phyloP scores from a whole-genome alignment of 2,113 vertebrate genomes.

The Uropsilus gracilis region DNA sequence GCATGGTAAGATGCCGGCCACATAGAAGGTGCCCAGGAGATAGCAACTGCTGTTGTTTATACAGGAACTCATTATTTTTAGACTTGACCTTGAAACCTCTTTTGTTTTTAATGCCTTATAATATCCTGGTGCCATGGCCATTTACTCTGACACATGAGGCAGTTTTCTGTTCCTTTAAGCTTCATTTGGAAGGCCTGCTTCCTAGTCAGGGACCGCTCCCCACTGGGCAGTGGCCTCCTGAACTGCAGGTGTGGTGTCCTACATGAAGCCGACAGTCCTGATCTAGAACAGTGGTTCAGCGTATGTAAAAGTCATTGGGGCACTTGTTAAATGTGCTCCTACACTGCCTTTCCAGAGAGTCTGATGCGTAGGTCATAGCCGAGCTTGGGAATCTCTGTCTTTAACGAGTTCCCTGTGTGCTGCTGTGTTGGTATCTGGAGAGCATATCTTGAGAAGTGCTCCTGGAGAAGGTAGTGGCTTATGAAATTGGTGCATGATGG shows the following conservation, averaged over 20 bases:
- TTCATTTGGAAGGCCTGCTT: slow-evolving; percentile 7
- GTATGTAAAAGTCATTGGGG: background rate
- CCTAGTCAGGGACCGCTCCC: background rate
- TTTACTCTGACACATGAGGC: background rate
- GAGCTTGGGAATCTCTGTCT: slow-evolving; percentile 2
- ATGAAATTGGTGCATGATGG: background rate
- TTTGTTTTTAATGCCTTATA: background rate
- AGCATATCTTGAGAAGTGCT: background rate
- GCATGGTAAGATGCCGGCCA: background rate
- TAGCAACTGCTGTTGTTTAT: background rate
- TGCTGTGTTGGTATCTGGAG: background rate
- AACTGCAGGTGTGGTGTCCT: background rate
- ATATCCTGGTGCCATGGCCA: background rate
- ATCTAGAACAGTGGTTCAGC: background rate
- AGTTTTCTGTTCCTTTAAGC: background rate
- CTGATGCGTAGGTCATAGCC: background rate
- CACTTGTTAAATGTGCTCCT: background rate
- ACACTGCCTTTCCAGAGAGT: background rate
- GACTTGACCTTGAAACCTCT: background rate
- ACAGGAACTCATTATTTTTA: background rate
- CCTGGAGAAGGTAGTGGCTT: background rate
- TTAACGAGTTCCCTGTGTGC: background rate
- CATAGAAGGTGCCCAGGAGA: background rate
- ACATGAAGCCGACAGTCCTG: background rate
- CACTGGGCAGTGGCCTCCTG: background rate